Evolutionary conservation across 2,113 vertebrate species (phyloP).

Genomic region (Prochilodus magdalenae): DNA sequence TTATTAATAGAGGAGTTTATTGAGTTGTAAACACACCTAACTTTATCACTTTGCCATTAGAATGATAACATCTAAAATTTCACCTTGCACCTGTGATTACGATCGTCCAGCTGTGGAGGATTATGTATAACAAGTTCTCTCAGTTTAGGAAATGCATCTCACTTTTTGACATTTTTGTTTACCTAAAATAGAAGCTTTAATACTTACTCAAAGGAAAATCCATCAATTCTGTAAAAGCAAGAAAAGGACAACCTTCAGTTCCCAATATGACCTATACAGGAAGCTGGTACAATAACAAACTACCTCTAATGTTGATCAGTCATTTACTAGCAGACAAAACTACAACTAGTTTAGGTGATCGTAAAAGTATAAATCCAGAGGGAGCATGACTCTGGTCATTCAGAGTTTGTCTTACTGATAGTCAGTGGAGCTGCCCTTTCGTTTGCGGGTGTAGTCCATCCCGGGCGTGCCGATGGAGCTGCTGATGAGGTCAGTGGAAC

Average conservation of each 20-base stretch:
- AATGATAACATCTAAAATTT: background rate
- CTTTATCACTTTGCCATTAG: background rate
- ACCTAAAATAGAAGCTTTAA: background rate
- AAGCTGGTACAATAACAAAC: background rate
- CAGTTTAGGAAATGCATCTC: background rate
- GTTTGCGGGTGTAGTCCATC: constrained; percentile 78
- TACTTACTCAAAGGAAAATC: constrained; percentile 95
- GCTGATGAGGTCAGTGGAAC: constrained; percentile 91
- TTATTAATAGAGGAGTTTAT: background rate
- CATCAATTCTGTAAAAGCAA: constrained; percentile 87
- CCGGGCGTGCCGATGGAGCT: constrained; percentile 87
- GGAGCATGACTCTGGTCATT: background rate
- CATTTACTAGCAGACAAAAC: too few species aligned
- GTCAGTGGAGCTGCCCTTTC: constrained; percentile 64
- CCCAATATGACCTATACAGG: background rate
- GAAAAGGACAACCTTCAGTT: constrained; percentile 51
- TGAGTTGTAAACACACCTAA: too few species aligned
- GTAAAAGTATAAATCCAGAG: too few species aligned
- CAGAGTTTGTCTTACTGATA: constrained; percentile 85
- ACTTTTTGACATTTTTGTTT: background rate
- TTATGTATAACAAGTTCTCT: background rate
- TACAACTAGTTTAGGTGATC: too few species aligned
- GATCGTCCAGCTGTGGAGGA: background rate
- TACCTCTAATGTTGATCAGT: too few species aligned
- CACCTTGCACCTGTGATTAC: background rate